Evolutionary conservation across 2,888 invertebrate species (phyloP).

Genomic region (Congeria kusceri): DNA sequence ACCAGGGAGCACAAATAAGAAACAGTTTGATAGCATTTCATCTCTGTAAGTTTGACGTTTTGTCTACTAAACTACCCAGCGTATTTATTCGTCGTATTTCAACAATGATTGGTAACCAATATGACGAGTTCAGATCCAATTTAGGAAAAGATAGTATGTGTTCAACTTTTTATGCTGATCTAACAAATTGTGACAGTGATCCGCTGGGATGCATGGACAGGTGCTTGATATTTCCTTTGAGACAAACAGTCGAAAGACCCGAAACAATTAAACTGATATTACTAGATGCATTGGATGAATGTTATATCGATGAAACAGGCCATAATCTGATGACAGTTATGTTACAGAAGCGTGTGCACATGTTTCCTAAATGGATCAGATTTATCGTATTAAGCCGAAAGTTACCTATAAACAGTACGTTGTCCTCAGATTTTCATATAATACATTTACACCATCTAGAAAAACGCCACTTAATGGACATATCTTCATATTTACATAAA

Average conservation of each 20-base stretch:
- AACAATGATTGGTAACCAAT: background rate
- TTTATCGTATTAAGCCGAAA: no score
- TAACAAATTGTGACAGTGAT: constrained; percentile 4
- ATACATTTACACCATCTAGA: no score
- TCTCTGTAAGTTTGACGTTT: constrained; percentile 15
- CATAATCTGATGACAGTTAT: no score
- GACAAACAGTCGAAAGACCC: background rate
- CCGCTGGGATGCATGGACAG: constrained; percentile 1
- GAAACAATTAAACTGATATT: background rate
- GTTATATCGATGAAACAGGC: background rate
- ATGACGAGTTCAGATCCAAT: background rate
- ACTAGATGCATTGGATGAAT: constrained; percentile 13
- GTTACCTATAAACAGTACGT: no score
- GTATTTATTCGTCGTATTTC: constrained; percentile 6
- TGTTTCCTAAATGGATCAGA: no score
- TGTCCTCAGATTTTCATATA: no score
- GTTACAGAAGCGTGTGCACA: no score
- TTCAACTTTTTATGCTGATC: background rate
- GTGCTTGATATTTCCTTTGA: background rate
- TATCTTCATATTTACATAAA: no score
- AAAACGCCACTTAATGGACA: no score
- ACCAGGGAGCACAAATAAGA: background rate
- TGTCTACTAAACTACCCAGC: background rate
- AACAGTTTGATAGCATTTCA: constrained; percentile 3
- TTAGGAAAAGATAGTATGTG: background rate